Percentiles rank a stretch among this genome's conserved stretches.
phyloP scores from a whole-genome alignment of 2,888 invertebrate species.

The Parnassius smintheus region DNA sequence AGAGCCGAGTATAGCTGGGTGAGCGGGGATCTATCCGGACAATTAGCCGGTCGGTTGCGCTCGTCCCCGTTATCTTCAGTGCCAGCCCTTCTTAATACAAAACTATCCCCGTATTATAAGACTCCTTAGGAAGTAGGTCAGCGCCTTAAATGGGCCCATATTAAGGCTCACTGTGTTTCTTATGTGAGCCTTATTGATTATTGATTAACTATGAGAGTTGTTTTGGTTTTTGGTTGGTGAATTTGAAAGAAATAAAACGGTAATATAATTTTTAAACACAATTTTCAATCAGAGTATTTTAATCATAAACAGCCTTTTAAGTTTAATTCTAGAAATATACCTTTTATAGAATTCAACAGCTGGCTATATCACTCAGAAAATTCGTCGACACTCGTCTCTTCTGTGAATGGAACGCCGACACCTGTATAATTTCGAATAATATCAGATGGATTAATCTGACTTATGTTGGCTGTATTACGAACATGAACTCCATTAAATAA shows the following conservation, averaged over 20 bases:
- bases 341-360: no score
- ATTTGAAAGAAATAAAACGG: no score
- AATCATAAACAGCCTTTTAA: no score
- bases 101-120: constrained; percentile 47
- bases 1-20: constrained; percentile 31
- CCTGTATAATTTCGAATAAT: no score
- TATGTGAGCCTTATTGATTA: constrained; percentile 34
- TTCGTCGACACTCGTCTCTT: no score
- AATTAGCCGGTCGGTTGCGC: constrained; percentile 62
- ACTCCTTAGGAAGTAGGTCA: constrained; percentile 56
- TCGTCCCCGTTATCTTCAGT: constrained; percentile 55
- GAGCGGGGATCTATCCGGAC: constrained; percentile 55
- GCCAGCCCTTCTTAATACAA: constrained; percentile 68
- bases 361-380: no score
- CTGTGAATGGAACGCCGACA: no score
- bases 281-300: no score
- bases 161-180: constrained; percentile 35
- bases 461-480: no score
- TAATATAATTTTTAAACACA: no score
- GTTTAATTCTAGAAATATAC: no score
- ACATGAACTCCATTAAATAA: constrained; percentile 2
- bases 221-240: background rate
- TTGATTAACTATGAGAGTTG: constrained; percentile 28
- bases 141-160: constrained; percentile 32
- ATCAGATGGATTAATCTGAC: no score